Evolutionary conservation across 1,140 invertebrate species (phyloP).

Genomic region (Arion vulgaris): DNA sequence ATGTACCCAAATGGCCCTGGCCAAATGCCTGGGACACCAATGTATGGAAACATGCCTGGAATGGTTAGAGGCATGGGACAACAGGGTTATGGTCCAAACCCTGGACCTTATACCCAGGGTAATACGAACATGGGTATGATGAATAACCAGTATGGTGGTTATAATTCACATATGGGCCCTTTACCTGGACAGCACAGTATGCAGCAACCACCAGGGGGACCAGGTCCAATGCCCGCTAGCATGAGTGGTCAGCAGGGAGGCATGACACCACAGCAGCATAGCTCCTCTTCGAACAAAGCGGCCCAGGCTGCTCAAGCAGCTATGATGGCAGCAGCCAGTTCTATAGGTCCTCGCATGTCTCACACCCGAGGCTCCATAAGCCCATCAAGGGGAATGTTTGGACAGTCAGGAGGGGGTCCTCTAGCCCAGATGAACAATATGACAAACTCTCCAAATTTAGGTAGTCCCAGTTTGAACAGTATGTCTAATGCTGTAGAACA

Average conservation of each 20-base stretch:
- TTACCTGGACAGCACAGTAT: conserved; percentile 46
- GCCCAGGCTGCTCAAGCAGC: conserved; percentile 72
- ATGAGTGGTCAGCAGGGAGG: conserved; percentile 42
- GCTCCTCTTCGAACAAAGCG: conserved; percentile 58
- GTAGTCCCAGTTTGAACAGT: conserved; percentile 53
- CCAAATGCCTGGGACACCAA: conserved; percentile 51
- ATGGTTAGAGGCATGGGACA: conserved; percentile 59
- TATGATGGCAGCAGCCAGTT: conserved; percentile 70
- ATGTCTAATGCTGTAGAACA: conserved; percentile 59
- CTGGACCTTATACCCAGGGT: conserved; percentile 32
- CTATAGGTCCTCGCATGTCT: conserved; percentile 49
- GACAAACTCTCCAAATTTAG: conserved; percentile 43
- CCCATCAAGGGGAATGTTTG: conserved; percentile 35
- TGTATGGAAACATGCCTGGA: conserved; percentile 60
- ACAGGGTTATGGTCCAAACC: conserved; percentile 51
- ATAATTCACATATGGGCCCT: conserved; percentile 61
- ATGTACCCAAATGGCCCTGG: conserved; percentile 68
- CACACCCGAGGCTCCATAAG: conserved; percentile 34
- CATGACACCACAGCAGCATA: conserved; percentile 37
- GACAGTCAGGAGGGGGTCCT: conserved; percentile 38
- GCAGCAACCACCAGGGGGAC: not conserved
- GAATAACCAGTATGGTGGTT: conserved; percentile 67
- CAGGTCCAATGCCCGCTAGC: conserved; percentile 34
- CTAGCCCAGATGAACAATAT: conserved; percentile 57
- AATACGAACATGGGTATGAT: conserved; percentile 49